Conservation (phyloP, 2,113 vertebrate genomes). For the Forbesichthys papilliferus region DNA sequence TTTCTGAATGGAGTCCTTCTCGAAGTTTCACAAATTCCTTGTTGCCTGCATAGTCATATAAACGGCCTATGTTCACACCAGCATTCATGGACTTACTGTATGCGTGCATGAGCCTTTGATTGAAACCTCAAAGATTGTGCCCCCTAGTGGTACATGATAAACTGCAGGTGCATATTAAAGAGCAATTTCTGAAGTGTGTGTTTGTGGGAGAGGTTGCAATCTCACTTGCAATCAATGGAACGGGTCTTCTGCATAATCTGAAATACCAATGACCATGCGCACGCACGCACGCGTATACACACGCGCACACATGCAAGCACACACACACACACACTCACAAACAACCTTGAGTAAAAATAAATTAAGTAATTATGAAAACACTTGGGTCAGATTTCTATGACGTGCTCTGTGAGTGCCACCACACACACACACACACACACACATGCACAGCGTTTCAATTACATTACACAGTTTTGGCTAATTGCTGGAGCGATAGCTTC, state of each 20-base stretch:
- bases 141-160: too few species aligned
- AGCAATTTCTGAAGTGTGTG: too few species aligned
- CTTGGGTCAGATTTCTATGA: not conserved
- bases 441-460: conserved; percentile 27
- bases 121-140: too few species aligned
- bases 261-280: conserved; percentile 10
- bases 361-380: conserved; percentile 31
- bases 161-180: too few species aligned
- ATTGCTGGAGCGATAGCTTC: conserved; percentile 42
- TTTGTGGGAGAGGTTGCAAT: not conserved
- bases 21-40: too few species aligned
- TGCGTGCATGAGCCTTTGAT: too few species aligned
- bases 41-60: too few species aligned
- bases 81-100: too few species aligned
- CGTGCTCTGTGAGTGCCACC: conserved; percentile 4
- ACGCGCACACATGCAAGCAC: too few species aligned
- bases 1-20: too few species aligned
- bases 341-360: conserved; percentile 14
- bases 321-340: not conserved
- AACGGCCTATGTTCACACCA: too few species aligned
- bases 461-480: conserved; percentile 44
- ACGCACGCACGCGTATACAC: not conserved
- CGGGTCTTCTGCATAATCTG: conserved; percentile 21
- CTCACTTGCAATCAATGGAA: conserved; percentile 32
- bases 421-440: conserved; percentile 1